phyloP scores from a whole-genome alignment of 1,140 invertebrate species.

The Drosophila setifemur region DNA sequence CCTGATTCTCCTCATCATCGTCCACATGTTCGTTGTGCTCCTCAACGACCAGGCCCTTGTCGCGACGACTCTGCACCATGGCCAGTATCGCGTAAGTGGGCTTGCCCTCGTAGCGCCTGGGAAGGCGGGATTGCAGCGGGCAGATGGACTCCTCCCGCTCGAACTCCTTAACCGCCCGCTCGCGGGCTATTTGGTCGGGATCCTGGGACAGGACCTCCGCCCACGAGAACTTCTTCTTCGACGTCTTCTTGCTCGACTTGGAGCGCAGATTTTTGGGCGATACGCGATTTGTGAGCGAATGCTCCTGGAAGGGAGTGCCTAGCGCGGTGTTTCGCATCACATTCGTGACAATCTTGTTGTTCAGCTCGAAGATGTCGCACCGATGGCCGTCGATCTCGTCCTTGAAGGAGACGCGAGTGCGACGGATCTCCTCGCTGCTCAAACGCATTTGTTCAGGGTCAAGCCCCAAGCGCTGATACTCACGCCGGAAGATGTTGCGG shows the following conservation, averaged over 20 bases:
- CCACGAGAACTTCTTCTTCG: constrained; percentile 80
- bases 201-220: constrained; percentile 78
- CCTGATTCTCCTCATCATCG: constrained; percentile 7
- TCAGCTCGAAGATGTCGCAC: constrained; percentile 73
- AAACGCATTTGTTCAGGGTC: constrained; percentile 83
- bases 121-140: constrained; percentile 58
- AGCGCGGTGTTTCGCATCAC: constrained; percentile 46
- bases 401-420: constrained; percentile 53
- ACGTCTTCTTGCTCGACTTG: constrained; percentile 70
- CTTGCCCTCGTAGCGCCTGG: constrained; percentile 67
- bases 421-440: constrained; percentile 78
- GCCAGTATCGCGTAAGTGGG: constrained; percentile 80
- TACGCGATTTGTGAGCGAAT: constrained; percentile 74
- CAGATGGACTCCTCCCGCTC: constrained; percentile 75
- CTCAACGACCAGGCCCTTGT: constrained; percentile 56
- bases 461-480: constrained; percentile 84
- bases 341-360: constrained; percentile 54
- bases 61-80: constrained; percentile 62
- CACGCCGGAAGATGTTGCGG: constrained; percentile 84
- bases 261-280: constrained; percentile 82
- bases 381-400: constrained; percentile 60
- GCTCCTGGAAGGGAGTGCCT: constrained; percentile 73
- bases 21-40: constrained; percentile 42
- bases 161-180: constrained; percentile 80
- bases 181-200: constrained; percentile 81